Conservation (phyloP, 2,113 vertebrate genomes). For the Montifringilla adamsi region DNA sequence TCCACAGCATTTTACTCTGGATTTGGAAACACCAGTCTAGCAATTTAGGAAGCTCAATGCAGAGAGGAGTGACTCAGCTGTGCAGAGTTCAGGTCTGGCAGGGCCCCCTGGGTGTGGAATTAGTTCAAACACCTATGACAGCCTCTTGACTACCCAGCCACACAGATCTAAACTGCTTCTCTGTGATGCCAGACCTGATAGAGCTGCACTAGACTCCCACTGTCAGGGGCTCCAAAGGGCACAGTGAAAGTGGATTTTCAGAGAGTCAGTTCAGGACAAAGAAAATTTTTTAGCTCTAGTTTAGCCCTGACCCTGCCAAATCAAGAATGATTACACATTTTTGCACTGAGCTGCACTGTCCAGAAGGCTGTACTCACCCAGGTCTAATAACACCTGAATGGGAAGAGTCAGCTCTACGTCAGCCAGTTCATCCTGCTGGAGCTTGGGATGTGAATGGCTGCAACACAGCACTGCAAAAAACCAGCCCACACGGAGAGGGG, state of each 20-base stretch:
- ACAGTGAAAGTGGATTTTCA: not conserved
- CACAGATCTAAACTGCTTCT: not conserved
- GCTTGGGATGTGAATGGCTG: rapidly evolving
- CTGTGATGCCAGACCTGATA: not conserved
- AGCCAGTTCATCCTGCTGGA: not conserved
- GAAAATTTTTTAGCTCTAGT: not conserved
- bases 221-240: not conserved
- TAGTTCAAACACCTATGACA: not conserved
- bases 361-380: not conserved
- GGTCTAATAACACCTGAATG: not conserved
- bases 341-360: not conserved
- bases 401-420: not conserved
- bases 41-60: not conserved
- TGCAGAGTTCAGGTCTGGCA: not conserved
- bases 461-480: not conserved
- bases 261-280: not conserved
- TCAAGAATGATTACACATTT: not conserved
- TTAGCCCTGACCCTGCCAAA: not conserved
- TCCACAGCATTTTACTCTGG: not conserved
- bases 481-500: not conserved
- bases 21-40: not conserved
- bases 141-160: not conserved
- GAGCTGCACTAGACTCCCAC: not conserved
- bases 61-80: not conserved
- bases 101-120: not conserved